Percentiles rank a stretch among this genome's conserved stretches.
These are phyloP conservation scores for Lophochroa leadbeateri DNA, from an alignment of 2,113 vertebrate genomes.

Conservation along the genomic window DNA sequence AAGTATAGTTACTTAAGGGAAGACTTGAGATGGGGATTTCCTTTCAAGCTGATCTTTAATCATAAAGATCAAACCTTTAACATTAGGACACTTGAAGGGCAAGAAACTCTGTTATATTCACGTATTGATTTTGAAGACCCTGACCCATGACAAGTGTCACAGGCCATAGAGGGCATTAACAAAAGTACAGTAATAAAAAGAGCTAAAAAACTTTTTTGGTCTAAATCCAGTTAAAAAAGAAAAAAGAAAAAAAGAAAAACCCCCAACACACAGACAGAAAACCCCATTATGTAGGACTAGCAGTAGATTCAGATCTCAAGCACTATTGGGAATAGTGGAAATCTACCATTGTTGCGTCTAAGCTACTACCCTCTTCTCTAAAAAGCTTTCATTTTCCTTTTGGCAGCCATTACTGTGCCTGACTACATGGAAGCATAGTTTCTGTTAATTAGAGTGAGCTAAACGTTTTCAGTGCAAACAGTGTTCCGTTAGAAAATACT, in stretches of 20 bases:
- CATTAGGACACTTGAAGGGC: slow-evolving; percentile 18
- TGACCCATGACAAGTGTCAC: background rate
- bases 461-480: background rate
- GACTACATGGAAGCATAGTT: background rate
- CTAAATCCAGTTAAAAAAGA: background rate
- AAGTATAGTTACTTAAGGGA: background rate
- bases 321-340: background rate
- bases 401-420: background rate
- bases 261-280: background rate
- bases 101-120: slow-evolving; percentile 19
- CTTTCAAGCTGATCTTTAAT: slow-evolving; percentile 37
- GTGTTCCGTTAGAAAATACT: background rate
- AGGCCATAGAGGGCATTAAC: background rate
- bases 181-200: background rate
- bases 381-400: slow-evolving; percentile 4
- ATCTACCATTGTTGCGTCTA: background rate
- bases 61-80: slow-evolving; percentile 44
- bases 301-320: background rate
- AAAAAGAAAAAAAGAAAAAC: rapidly evolving
- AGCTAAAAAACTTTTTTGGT: background rate
- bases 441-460: background rate
- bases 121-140: slow-evolving; percentile 35
- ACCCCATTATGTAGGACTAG: background rate
- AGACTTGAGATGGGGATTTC: background rate
- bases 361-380: background rate